Evolutionary conservation across 2,113 vertebrate genomes (phyloP).

Genomic region (Lasiurus cinereus): DNA sequence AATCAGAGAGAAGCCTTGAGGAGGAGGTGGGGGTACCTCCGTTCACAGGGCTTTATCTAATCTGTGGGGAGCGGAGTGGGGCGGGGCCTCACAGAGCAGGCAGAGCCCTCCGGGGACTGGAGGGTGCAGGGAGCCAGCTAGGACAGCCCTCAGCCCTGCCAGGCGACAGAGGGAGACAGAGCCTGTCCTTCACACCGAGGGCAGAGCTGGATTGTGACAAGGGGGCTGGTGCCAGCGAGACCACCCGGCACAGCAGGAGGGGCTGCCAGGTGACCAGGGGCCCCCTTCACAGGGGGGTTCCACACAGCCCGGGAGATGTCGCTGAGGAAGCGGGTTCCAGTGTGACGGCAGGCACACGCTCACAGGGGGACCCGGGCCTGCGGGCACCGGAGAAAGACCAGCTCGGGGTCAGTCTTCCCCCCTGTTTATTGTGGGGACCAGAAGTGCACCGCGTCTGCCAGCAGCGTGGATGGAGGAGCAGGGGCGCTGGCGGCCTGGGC

Average conservation of each 20-base stretch:
- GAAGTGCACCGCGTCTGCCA: too few relatives aligned
- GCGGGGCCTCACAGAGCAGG: not conserved
- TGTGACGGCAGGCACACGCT: accelerated
- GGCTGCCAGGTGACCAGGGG: not conserved
- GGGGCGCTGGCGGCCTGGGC: not conserved
- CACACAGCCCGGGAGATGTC: accelerated
- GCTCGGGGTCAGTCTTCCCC: not conserved
- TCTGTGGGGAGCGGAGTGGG: not conserved
- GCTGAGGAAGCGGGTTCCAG: not conserved
- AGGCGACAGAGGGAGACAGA: not conserved
- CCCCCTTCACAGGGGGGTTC: not conserved
- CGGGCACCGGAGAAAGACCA: not conserved
- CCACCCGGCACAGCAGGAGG: not conserved
- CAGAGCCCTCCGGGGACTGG: not conserved
- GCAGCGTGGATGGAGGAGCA: not conserved
- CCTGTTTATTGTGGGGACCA: too few relatives aligned
- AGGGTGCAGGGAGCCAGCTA: not conserved
- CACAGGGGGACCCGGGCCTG: accelerated
- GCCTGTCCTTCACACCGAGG: accelerated
- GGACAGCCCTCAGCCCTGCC: accelerated
- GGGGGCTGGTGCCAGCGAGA: not conserved
- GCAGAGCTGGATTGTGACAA: not conserved
- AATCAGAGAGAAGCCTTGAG: not conserved
- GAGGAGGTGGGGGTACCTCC: not conserved
- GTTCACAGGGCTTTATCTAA: not conserved